These are phyloP conservation scores for Tiphia femorata DNA, from an alignment of 2,888 invertebrate species.

Conservation along the genomic window DNA sequence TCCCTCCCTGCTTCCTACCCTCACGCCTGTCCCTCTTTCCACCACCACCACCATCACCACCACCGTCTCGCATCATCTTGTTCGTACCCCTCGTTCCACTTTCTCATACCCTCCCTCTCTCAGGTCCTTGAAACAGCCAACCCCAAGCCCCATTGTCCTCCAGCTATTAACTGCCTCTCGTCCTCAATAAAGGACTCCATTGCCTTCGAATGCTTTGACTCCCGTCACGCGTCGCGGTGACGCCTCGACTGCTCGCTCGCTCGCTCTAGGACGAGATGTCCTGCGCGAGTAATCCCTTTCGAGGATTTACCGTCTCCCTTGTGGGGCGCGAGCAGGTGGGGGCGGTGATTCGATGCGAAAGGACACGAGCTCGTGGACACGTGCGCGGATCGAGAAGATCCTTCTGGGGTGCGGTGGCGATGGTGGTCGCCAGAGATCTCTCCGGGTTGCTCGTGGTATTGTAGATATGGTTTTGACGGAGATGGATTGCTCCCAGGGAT, in stretches of 20 bases:
- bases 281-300: constrained; percentile 41
- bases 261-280: no score
- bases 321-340: no score
- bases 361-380: no score
- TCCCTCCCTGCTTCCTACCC: not conserved
- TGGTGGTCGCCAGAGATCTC: no score
- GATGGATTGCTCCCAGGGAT: no score
- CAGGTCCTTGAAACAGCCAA: constrained; percentile 53
- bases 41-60: not conserved
- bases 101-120: constrained; percentile 30
- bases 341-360: no score
- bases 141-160: constrained; percentile 59
- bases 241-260: constrained; percentile 36
- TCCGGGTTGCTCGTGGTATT: no score
- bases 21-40: not conserved
- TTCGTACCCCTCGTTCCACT: not conserved
- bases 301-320: constrained; percentile 8
- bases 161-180: constrained; percentile 57
- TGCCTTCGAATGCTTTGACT: constrained; percentile 59
- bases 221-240: constrained; percentile 48
- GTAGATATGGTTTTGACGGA: no score
- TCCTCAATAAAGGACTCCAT: constrained; percentile 52
- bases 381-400: no score
- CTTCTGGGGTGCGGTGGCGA: no score
- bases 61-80: not conserved